Percentiles rank a stretch among this genome's conserved stretches.
Evolutionary conservation across 2,113 vertebrate species (phyloP).

Genomic region (Nerophis lumbriciformis): DNA sequence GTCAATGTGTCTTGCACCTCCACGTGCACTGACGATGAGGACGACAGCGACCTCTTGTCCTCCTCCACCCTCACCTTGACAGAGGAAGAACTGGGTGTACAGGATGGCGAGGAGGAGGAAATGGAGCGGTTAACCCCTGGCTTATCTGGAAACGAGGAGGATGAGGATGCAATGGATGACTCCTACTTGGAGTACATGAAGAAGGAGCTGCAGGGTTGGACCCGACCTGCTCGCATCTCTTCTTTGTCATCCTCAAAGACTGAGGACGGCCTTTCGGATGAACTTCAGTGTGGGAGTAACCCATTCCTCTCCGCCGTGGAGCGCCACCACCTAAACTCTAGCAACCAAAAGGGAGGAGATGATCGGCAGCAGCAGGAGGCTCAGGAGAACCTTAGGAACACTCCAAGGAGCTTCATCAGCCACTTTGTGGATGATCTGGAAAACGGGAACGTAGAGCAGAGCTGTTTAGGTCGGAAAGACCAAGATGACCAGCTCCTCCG

Average conservation of each 20-base stretch:
- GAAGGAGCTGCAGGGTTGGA: conserved; percentile 88
- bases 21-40: conserved; percentile 91
- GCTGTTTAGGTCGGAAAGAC: conserved; percentile 46
- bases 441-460: conserved; percentile 87
- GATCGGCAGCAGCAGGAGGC: conserved; percentile 10
- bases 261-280: conserved; percentile 76
- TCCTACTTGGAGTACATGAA: conserved; percentile 88
- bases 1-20: conserved; percentile 95
- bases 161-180: conserved; percentile 87
- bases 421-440: conserved; percentile 90
- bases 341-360: conserved; percentile 38
- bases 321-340: conserved; percentile 21
- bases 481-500: conserved; percentile 69
- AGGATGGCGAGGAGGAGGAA: conserved; percentile 85
- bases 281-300: conserved; percentile 75
- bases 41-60: conserved; percentile 94
- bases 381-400: conserved; percentile 45
- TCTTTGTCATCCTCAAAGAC: conserved; percentile 64
- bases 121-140: conserved; percentile 80
- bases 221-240: conserved; percentile 71
- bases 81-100: conserved; percentile 89
- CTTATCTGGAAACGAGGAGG: conserved; percentile 79
- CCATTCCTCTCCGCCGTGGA: conserved; percentile 41
- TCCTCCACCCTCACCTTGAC: conserved; percentile 96
- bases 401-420: conserved; percentile 63